Percentiles rank a stretch among this genome's conserved stretches.
phyloP scores from a whole-genome alignment of 2,888 invertebrate species.

The Mylabris sibirica region DNA sequence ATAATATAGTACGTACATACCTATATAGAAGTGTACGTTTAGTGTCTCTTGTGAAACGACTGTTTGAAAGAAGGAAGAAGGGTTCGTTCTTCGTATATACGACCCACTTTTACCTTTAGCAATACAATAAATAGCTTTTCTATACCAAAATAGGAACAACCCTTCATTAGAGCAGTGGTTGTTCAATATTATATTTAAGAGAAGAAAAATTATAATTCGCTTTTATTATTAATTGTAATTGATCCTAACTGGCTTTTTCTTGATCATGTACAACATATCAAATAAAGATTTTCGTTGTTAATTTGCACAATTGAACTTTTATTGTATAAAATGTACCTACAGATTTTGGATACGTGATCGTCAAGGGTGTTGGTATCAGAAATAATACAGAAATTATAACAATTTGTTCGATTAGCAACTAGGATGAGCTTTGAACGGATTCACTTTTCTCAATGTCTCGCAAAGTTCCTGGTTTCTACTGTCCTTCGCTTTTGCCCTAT shows the following conservation, averaged over 20 bases:
- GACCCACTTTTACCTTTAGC: not conserved
- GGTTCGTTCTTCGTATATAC: not conserved
- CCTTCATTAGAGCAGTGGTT: not conserved
- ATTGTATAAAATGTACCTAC: too few relatives aligned
- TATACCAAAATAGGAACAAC: not conserved
- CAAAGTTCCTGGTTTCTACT: not conserved
- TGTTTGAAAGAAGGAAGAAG: not conserved
- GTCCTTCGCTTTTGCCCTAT: not conserved
- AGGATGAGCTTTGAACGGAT: not conserved
- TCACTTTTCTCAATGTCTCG: not conserved
- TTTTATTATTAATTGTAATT: not conserved
- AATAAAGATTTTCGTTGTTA: too few relatives aligned
- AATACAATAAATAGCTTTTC: not conserved
- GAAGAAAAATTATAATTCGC: not conserved
- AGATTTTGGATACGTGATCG: not conserved
- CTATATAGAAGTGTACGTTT: not conserved
- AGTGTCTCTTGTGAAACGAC: not conserved
- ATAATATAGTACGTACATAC: not conserved
- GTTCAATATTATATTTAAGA: not conserved
- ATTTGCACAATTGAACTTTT: too few relatives aligned
- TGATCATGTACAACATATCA: not conserved
- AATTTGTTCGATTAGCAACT: not conserved
- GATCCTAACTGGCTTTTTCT: not conserved
- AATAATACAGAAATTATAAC: not conserved
- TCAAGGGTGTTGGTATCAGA: not conserved